Evolutionary conservation across 53 echinoderm and acorn worm genomes (phyloP).

Genomic region (Echinometra lucunter): DNA sequence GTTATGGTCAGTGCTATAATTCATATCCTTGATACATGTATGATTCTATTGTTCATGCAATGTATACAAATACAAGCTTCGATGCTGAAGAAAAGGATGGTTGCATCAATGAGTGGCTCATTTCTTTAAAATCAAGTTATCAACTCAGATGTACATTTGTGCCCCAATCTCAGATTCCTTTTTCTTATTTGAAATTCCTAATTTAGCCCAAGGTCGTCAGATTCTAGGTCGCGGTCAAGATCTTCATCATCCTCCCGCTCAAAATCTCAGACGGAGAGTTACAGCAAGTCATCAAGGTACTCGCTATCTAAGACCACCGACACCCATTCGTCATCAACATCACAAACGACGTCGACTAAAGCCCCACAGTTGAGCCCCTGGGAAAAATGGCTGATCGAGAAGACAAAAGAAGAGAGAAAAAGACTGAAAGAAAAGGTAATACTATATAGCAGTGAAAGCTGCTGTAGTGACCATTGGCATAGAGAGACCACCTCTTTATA

Average conservation of each 20-base stretch:
- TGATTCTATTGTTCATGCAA: too few relatives aligned
- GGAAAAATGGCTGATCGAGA: constrained; percentile 85
- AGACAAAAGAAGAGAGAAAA: constrained; percentile 79
- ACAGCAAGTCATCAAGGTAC: constrained; percentile 11
- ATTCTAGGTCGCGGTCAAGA: constrained; percentile 7
- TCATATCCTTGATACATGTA: too few relatives aligned
- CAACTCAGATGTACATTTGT: background rate
- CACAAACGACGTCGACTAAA: constrained; percentile 21
- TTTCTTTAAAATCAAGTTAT: background rate
- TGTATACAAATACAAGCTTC: too few relatives aligned
- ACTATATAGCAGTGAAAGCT: background rate
- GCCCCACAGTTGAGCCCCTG: constrained; percentile 67
- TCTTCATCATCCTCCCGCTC: constrained; percentile 34
- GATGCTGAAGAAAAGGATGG: too few relatives aligned
- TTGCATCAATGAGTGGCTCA: too few relatives aligned
- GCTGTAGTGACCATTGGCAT: too few relatives aligned
- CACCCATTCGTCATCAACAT: background rate
- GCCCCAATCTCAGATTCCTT: background rate
- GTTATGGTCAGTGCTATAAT: too few relatives aligned
- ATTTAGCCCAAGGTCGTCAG: background rate
- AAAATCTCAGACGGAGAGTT: constrained; percentile 31
- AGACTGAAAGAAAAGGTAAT: constrained; percentile 47
- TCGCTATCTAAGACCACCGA: background rate
- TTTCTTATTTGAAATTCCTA: background rate
- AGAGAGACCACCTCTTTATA: too few relatives aligned